These are phyloP conservation scores for Haliaeetus leucogaster DNA, from an alignment of 2,113 vertebrate species.

Conservation along the genomic window DNA sequence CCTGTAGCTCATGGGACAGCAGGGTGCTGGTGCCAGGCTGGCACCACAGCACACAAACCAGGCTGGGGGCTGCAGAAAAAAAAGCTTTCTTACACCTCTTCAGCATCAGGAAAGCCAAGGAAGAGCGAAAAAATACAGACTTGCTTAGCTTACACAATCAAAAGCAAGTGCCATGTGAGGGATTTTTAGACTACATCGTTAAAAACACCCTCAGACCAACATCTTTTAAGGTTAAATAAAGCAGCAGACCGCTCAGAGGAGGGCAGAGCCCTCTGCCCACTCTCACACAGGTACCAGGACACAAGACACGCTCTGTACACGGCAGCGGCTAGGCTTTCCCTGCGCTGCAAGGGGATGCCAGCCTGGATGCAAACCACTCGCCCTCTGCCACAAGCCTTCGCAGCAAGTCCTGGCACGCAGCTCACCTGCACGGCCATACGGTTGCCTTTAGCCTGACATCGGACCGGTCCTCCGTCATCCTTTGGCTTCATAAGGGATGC, in stretches of 20 bases:
- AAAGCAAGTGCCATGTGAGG: background rate
- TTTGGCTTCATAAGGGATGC: rapidly evolving
- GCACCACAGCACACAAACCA: background rate
- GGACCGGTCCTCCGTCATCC: rapidly evolving
- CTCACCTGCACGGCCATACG: rapidly evolving
- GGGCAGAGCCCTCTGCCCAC: background rate
- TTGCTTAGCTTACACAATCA: background rate
- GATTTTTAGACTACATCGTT: background rate
- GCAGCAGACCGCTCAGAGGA: background rate
- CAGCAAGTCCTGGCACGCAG: rapidly evolving
- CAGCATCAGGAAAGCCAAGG: background rate
- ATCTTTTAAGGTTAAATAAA: background rate
- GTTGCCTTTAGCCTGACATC: rapidly evolving
- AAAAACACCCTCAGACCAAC: background rate
- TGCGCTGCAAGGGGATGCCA: rapidly evolving
- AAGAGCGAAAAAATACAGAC: background rate
- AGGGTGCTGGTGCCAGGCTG: background rate
- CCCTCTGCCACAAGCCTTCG: background rate
- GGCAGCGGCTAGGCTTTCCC: background rate
- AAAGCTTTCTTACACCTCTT: background rate
- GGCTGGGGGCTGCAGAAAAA: background rate
- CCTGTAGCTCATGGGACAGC: background rate
- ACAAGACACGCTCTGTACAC: rapidly evolving
- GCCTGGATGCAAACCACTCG: rapidly evolving
- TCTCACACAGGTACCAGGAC: background rate